Percentiles rank a stretch among this genome's conserved stretches.
Conservation (phyloP, 2,888 invertebrate genomes). For the Athripsodes cinereus region DNA sequence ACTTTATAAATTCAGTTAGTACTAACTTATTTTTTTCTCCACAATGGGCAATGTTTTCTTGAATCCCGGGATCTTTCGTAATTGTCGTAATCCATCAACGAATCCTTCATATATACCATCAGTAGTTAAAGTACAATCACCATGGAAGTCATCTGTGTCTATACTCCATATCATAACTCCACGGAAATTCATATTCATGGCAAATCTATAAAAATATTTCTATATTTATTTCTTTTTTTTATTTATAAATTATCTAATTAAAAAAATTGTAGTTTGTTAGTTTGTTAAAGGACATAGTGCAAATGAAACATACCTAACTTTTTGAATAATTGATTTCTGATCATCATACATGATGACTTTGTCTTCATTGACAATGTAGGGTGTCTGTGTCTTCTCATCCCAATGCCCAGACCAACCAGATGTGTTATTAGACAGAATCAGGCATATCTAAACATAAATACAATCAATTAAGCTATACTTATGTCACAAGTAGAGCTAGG, state of each 20-base stretch:
- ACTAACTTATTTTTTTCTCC: conserved; percentile 1
- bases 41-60: conserved; percentile 31
- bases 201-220: conserved; percentile 41
- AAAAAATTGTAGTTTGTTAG: neutral
- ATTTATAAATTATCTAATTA: neutral
- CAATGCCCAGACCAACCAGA: conserved; percentile 63
- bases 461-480: too few species aligned
- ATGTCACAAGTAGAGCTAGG: neutral
- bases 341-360: conserved; percentile 73
- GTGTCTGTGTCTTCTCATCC: conserved; percentile 57
- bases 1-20: too few species aligned
- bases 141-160: conserved; percentile 81
- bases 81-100: conserved; percentile 33
- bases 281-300: too few species aligned
- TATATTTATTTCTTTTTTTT: neutral
- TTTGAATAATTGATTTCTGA: conserved; percentile 63
- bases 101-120: conserved; percentile 48
- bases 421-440: conserved; percentile 52
- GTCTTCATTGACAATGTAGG: conserved; percentile 56
- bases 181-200: conserved; percentile 58
- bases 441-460: conserved; percentile 55
- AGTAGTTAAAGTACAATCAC: conserved; percentile 49
- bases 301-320: conserved; percentile 50
- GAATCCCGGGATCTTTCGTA: conserved; percentile 37
- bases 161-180: conserved; percentile 88